Conservation (phyloP, 1,140 invertebrate species). For the Zaprionus ornatus region DNA sequence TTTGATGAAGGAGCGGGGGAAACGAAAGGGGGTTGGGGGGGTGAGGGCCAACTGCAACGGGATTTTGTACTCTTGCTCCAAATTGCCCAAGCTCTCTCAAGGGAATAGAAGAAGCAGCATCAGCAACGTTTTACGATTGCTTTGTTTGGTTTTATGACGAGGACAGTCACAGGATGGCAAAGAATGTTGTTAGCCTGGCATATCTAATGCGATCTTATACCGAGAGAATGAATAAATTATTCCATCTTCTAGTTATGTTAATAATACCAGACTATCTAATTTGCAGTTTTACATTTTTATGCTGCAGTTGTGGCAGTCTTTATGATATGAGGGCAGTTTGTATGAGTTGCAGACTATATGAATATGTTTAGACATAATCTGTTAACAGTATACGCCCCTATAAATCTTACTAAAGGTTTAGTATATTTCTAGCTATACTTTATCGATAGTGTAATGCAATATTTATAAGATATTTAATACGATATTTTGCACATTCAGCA, state of each 20-base stretch:
- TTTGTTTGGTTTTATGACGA: slow-evolving; percentile 23
- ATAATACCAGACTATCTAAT: background rate
- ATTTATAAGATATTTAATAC: too few species aligned
- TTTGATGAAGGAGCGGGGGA: background rate
- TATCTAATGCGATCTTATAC: background rate
- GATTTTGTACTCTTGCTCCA: background rate
- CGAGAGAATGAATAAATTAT: background rate
- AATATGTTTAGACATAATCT: background rate
- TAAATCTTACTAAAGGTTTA: too few species aligned
- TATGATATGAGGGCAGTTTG: background rate
- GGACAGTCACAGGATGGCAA: slow-evolving; percentile 2
- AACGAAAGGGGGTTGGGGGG: too few species aligned
- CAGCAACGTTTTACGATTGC: slow-evolving; percentile 17
- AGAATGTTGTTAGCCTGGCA: background rate
- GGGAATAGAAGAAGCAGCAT: background rate
- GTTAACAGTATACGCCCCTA: too few species aligned
- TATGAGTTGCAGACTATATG: background rate
- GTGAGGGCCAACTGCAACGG: background rate
- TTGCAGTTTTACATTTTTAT: background rate
- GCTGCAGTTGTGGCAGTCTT: background rate
- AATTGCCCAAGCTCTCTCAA: background rate
- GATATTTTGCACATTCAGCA: too few species aligned
- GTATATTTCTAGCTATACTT: too few species aligned
- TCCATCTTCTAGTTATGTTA: background rate
- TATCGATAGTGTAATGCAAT: too few species aligned